Base-by-base conservation (phyloP, 2,888 invertebrate species). In the Luperina nickerlii region DNA sequence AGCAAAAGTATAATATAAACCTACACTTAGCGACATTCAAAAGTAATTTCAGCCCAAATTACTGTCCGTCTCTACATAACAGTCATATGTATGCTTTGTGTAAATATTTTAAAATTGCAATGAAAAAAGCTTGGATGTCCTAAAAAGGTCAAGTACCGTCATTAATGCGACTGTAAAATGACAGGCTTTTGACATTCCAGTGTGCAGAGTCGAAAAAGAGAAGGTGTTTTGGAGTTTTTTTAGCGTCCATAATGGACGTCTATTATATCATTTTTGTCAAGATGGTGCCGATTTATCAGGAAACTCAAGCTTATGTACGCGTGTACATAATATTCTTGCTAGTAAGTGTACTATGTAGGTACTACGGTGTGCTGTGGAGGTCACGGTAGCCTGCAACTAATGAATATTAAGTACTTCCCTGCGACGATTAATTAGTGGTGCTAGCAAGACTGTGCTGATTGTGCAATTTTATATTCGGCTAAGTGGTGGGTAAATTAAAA, bases 361-460 rank as follows among this genome's bases (percentile, higher is more conserved):
- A 32, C n/a, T 72, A 84, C 20, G 15, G 63, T 68, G 60, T n/a
- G 20, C 13, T 60, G 45, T 68, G 71, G 86, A 86, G 83, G 83
- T 86, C 86, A 65, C 42, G 86, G 86, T 82, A 54, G 42, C 68
- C 73, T 82, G 86, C 83, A 83, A 27, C 70, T 83, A 78, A 83
- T 87, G 73, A 87, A 83, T 85, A 87, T 84, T 87, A 51, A 87
- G 45, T 65, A 74, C 79, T 87, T 79, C 62, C 60, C 54, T 38
- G 62, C 63, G 86, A 76, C 86, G 86, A 75, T 86, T 86, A 82
- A 83, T 86, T 82, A 65, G 71, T 72, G 48, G n/a, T 24, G 62
- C 51, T 65, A 27, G 68, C 42, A 65, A 69, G 42, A 82, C 63
- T n/a, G 54, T 67, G 63, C 67, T 62, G 86, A 81, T 65, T 85